These are phyloP conservation scores for Adelognathus sp. DNA, from an alignment of 2,888 invertebrate genomes.

Conservation along the genomic window DNA sequence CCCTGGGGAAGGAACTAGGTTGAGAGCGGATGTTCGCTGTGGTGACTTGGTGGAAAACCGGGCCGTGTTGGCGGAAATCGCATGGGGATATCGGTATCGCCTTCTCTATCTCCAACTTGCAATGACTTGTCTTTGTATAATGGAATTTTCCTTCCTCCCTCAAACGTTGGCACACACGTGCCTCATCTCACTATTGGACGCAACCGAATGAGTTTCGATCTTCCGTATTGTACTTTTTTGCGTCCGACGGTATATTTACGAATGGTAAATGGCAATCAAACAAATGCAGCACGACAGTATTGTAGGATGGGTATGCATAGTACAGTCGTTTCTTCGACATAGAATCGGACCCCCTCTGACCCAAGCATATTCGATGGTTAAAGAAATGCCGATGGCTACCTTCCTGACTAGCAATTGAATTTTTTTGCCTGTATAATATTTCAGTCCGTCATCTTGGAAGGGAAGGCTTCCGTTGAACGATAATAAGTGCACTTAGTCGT, in stretches of 20 bases:
- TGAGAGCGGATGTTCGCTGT: conserved; percentile 30
- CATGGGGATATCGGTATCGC: conserved; percentile 54
- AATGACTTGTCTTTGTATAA: background rate
- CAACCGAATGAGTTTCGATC: background rate
- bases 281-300: background rate
- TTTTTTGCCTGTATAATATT: background rate
- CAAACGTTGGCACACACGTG: background rate
- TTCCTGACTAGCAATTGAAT: background rate
- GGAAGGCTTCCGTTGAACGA: conserved; percentile 37
- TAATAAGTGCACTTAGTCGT: conserved; percentile 41
- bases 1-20: conserved; percentile 65
- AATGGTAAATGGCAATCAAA: background rate
- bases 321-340: too few species aligned
- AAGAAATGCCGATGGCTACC: background rate
- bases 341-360: too few species aligned
- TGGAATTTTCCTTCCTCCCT: background rate
- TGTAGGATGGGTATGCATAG: too few species aligned
- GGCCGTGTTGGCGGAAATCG: conserved; percentile 61
- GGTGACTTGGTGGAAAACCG: conserved; percentile 25
- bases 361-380: background rate
- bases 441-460: background rate
- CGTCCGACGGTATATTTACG: too few species aligned
- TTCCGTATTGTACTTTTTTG: background rate
- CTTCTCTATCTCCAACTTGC: background rate
- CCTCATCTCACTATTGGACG: background rate